Conservation (phyloP, 2,113 vertebrate genomes). For the Corvus cornix region DNA sequence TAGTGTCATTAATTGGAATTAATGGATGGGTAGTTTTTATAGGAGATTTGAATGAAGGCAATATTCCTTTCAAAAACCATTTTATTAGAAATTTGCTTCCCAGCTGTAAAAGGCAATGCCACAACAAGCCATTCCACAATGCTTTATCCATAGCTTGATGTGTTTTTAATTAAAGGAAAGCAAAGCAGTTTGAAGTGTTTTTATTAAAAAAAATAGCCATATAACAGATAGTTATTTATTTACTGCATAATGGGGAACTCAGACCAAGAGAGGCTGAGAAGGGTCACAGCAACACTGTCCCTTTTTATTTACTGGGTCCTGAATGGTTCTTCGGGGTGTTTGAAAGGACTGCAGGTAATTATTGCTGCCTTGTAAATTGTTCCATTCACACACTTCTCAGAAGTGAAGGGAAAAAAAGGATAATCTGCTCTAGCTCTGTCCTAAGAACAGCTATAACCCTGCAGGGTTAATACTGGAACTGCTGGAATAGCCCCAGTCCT, state of each 20-base stretch:
- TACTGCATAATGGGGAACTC: slow-evolving; percentile 7
- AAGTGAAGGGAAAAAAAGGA: background rate
- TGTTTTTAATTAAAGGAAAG: slow-evolving; percentile 71
- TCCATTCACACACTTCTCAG: background rate
- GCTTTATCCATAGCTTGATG: slow-evolving; percentile 65
- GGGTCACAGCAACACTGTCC: background rate
- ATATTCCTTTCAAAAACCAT: slow-evolving; percentile 74
- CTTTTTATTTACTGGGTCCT: background rate
- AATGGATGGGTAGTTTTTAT: slow-evolving; percentile 79
- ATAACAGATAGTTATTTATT: slow-evolving; percentile 53
- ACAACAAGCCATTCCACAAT: slow-evolving; percentile 32
- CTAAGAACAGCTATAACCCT: background rate
- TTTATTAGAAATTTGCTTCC: slow-evolving; percentile 74
- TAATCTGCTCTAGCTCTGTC: background rate
- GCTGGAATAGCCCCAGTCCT: background rate
- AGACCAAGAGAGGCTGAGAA: background rate
- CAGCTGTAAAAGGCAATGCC: slow-evolving; percentile 57
- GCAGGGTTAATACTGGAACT: background rate
- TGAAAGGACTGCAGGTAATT: background rate
- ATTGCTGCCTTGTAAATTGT: background rate
- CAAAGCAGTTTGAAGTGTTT: slow-evolving; percentile 44
- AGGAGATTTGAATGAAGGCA: slow-evolving; percentile 74
- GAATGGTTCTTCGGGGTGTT: background rate
- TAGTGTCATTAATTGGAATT: slow-evolving; percentile 78
- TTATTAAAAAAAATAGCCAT: background rate